Conservation (phyloP, 2,888 invertebrate genomes). For the Tolmerus cingulatus region DNA sequence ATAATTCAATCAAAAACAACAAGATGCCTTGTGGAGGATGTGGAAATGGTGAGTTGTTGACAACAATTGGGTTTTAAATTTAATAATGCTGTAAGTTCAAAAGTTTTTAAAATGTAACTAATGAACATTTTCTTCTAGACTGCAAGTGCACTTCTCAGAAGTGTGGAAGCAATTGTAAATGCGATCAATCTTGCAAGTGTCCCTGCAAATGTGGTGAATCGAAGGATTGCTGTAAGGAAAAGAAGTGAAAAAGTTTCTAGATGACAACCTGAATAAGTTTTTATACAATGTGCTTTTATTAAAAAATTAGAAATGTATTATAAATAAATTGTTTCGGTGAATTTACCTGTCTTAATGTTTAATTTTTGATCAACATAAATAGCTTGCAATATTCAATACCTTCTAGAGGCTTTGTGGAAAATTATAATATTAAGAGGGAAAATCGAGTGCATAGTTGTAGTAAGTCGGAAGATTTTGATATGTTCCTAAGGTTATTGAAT, state of each 20-base stretch:
- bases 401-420: too few species aligned
- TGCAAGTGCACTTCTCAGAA: conserved; percentile 59
- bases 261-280: too few species aligned
- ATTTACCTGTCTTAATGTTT: too few species aligned
- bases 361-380: too few species aligned
- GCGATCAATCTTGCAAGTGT: conserved; percentile 54
- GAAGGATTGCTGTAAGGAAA: conserved; percentile 46
- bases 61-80: background rate
- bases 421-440: too few species aligned
- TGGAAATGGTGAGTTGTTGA: background rate
- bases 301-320: too few species aligned
- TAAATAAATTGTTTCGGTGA: too few species aligned
- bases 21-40: background rate
- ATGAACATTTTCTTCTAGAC: conserved; percentile 50
- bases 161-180: conserved; percentile 58
- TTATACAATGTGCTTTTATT: too few species aligned
- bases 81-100: background rate
- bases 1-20: background rate
- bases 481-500: too few species aligned
- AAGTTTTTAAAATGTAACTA: background rate
- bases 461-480: too few species aligned
- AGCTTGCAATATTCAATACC: too few species aligned
- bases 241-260: background rate
- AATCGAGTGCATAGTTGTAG: too few species aligned
- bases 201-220: conserved; percentile 51